phyloP scores from a whole-genome alignment of 2,113 vertebrate genomes.

The Bufo gargarizans region DNA sequence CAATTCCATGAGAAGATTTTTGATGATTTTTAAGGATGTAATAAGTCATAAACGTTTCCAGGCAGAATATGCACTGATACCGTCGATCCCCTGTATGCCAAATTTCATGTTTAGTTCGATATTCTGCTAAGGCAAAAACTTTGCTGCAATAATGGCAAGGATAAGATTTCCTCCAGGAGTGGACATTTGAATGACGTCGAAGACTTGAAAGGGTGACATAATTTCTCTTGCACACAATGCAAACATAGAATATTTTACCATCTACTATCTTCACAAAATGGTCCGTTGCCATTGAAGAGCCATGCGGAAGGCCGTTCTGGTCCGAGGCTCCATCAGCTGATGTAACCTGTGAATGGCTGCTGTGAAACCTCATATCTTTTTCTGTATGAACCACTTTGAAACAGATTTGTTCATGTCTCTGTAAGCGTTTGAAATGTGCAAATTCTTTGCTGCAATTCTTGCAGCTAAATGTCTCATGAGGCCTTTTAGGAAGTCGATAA shows the following conservation, averaged over 20 bases:
- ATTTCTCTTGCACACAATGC: conserved; percentile 90
- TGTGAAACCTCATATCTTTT: conserved; percentile 68
- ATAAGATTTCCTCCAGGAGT: conserved; percentile 96
- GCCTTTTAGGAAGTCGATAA: conserved; percentile 82
- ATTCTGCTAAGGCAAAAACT: conserved; percentile 96
- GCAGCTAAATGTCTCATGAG: conserved; percentile 83
- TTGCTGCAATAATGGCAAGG: conserved; percentile 98
- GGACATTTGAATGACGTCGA: conserved; percentile 94
- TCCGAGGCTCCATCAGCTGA: conserved; percentile 67
- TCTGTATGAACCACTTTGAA: conserved; percentile 64
- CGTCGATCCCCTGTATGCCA: conserved; percentile 98
- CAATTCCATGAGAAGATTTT: conserved; percentile 96
- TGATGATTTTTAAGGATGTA: conserved; percentile 98
- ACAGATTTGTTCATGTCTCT: conserved; percentile 88
- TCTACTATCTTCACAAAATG: conserved; percentile 79
- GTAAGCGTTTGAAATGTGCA: conserved; percentile 84
- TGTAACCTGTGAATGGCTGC: conserved; percentile 66
- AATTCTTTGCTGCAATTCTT: conserved; percentile 92
- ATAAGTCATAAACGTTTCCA: conserved; percentile 98
- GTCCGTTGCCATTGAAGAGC: conserved; percentile 73
- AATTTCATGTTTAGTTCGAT: conserved; percentile 96
- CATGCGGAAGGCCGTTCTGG: conserved; percentile 66
- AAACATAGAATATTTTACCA: conserved; percentile 87
- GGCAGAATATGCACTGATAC: conserved; percentile 97
- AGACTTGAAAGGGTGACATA: conserved; percentile 95